These are phyloP conservation scores for Stenodema calcarata DNA, from an alignment of 2,888 invertebrate species.

Conservation along the genomic window DNA sequence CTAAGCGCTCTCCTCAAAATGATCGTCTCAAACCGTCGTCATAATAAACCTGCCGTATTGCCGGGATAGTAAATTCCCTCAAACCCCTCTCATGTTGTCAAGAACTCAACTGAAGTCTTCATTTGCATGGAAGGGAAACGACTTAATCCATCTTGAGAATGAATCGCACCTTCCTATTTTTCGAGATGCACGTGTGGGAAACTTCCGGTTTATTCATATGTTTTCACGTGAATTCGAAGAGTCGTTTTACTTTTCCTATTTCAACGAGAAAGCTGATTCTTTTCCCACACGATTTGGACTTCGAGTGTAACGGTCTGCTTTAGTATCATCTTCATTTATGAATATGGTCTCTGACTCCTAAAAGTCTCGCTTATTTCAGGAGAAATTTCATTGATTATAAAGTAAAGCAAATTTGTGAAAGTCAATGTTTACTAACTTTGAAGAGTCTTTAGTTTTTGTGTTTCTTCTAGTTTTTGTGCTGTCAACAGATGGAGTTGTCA, in stretches of 20 bases:
- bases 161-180: neutral
- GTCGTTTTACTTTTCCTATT: neutral
- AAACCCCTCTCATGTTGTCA: neutral
- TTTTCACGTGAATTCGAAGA: neutral
- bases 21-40: neutral
- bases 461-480: too few species aligned
- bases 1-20: neutral
- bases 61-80: neutral
- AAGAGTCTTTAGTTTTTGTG: too few species aligned
- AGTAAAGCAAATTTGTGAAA: too few species aligned
- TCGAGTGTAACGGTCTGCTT: too few species aligned
- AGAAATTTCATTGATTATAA: too few species aligned
- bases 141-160: neutral
- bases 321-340: too few species aligned
- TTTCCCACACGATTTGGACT: neutral
- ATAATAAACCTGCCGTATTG: neutral
- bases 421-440: too few species aligned
- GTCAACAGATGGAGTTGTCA: too few species aligned
- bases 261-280: neutral
- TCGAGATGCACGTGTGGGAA: neutral
- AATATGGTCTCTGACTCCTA: too few species aligned
- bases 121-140: neutral
- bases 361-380: too few species aligned
- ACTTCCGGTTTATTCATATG: neutral
- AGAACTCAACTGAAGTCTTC: neutral